phyloP scores from a whole-genome alignment of 2,797 vertebrate genomes.

The Spondyliosoma cantharus region DNA sequence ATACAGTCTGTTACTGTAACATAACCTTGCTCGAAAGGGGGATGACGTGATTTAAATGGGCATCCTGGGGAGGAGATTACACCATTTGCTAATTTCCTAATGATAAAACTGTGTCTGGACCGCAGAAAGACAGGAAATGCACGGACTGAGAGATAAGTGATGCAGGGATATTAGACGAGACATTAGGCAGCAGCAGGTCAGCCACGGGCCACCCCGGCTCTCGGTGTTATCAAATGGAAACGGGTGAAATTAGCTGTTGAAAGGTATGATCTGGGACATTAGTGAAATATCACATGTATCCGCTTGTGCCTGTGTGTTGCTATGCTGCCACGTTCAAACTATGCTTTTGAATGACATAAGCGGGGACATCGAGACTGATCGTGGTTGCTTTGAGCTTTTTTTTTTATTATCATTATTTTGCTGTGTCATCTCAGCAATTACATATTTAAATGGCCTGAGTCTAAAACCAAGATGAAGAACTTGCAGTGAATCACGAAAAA shows the following conservation, averaged over 20 bases:
- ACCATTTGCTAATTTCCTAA: conserved; percentile 65
- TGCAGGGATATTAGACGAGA: conserved; percentile 14
- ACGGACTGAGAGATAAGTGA: conserved; percentile 8
- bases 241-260: background rate
- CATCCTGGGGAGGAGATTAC: conserved; percentile 55
- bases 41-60: conserved; percentile 59
- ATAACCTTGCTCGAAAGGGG: conserved; percentile 39
- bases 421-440: background rate
- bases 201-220: background rate
- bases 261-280: background rate
- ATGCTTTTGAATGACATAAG: background rate
- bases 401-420: background rate
- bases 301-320: background rate
- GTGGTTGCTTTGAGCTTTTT: background rate
- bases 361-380: background rate
- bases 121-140: conserved; percentile 34
- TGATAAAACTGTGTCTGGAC: conserved; percentile 43
- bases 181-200: conserved; percentile 6
- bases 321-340: background rate
- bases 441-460: background rate
- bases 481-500: background rate
- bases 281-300: background rate
- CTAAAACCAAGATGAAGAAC: background rate
- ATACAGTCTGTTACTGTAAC: conserved; percentile 34
- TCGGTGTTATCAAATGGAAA: conserved; percentile 9